Evolutionary conservation across 2,888 invertebrate species (phyloP).

Genomic region (Hyppa rectilinea): DNA sequence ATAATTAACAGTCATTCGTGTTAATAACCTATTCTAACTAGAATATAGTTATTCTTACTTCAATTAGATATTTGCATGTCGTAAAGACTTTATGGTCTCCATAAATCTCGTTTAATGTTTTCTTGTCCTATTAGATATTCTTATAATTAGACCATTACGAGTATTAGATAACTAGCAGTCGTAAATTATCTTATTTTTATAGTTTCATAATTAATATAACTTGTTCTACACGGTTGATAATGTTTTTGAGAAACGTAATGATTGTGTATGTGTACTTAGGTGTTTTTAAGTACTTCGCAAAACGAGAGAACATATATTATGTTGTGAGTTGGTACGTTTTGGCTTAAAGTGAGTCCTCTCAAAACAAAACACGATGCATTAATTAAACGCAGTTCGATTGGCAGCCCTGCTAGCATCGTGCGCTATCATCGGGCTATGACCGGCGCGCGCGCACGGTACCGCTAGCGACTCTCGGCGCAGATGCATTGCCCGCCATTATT

Average conservation of each 20-base stretch:
- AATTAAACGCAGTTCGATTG: not conserved
- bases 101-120: not conserved
- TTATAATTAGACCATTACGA: not conserved
- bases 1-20: not conserved
- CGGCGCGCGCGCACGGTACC: constrained; percentile 63
- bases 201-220: not conserved
- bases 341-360: not conserved
- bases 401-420: constrained; percentile 50
- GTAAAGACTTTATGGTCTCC: not conserved
- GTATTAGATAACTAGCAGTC: not conserved
- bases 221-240: not conserved
- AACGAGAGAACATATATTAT: not conserved
- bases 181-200: not conserved
- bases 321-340: not conserved
- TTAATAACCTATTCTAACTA: constrained; percentile 14
- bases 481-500: constrained; percentile 57
- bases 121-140: not conserved
- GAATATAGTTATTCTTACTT: no score
- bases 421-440: constrained; percentile 55
- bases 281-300: no score
- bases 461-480: constrained; percentile 63
- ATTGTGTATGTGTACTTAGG: no score
- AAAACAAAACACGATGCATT: not conserved
- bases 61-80: not conserved
- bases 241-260: no score